Percentiles rank a stretch among this genome's conserved stretches.
Conservation (phyloP, 2,113 vertebrate species). For the Chaetodon trifascialis region DNA sequence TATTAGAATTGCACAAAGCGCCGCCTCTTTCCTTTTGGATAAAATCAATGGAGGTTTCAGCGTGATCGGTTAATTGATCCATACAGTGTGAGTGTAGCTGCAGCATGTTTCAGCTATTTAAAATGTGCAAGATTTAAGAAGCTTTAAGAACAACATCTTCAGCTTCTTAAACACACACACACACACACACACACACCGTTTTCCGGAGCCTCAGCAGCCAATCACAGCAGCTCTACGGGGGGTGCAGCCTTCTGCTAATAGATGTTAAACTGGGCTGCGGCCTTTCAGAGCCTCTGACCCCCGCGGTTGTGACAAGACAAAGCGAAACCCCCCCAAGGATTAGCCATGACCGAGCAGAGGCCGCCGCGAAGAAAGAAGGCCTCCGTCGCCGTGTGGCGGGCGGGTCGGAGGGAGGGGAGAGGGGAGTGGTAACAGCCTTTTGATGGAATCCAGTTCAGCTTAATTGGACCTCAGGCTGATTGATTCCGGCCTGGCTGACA, state of each 20-base stretch:
- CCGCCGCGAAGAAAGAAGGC: slow-evolving; percentile 20
- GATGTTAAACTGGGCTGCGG: slow-evolving; percentile 58
- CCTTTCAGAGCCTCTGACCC: slow-evolving; percentile 52
- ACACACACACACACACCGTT: slow-evolving; percentile 2
- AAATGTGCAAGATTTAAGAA: too few species aligned
- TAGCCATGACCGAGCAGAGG: slow-evolving; percentile 1
- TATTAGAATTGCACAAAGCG: too few species aligned
- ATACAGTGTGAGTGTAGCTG: too few species aligned
- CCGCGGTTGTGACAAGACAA: slow-evolving; percentile 22
- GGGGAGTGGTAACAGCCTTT: slow-evolving; percentile 8
- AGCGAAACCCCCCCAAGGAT: slow-evolving; percentile 32
- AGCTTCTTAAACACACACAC: neutral
- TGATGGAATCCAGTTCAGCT: slow-evolving; percentile 27
- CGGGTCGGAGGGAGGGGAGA: neutral
- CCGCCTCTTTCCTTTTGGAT: too few species aligned
- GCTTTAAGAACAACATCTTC: neutral
- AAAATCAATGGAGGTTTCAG: too few species aligned
- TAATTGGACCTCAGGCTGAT: slow-evolving; percentile 8
- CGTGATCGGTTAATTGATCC: too few species aligned
- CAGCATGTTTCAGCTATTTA: too few species aligned
- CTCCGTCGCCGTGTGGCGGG: neutral
- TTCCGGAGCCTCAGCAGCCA: neutral
- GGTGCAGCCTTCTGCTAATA: slow-evolving; percentile 36
- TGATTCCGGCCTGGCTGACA: neutral
- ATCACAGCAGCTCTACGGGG: slow-evolving; percentile 2